phyloP scores from a whole-genome alignment of 1,140 invertebrate genomes.

The Drosophila kikkawai region DNA sequence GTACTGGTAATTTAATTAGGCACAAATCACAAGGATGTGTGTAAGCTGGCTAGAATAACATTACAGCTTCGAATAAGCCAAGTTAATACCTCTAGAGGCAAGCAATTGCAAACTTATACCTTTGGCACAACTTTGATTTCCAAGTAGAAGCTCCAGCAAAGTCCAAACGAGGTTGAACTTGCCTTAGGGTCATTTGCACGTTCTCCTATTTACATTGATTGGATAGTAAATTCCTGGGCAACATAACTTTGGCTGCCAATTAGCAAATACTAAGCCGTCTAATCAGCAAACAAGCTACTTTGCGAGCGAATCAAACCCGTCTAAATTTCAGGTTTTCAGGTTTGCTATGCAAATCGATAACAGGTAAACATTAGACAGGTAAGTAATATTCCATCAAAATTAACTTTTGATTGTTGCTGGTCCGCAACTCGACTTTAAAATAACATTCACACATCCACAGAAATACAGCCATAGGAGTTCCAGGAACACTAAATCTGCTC shows the following conservation, averaged over 20 bases:
- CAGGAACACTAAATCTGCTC: constrained; percentile 13
- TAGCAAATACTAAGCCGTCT: constrained; percentile 44
- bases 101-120: constrained; percentile 14
- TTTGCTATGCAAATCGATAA: constrained; percentile 36
- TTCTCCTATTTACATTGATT: constrained; percentile 50
- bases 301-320: constrained; percentile 32
- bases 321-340: constrained; percentile 40
- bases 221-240: constrained; percentile 31
- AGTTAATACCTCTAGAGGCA: constrained; percentile 13
- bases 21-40: constrained; percentile 10
- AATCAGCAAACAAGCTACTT: constrained; percentile 42
- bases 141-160: background rate
- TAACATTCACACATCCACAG: constrained; percentile 2
- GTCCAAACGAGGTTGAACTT: constrained; percentile 1
- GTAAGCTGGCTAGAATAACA: background rate
- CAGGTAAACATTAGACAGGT: constrained; percentile 16
- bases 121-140: constrained; percentile 1
- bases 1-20: constrained; percentile 32
- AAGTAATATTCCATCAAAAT: constrained; percentile 10
- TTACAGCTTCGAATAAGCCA: constrained; percentile 4
- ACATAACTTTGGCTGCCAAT: constrained; percentile 42
- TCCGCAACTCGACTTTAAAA: constrained; percentile 21
- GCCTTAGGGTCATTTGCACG: constrained; percentile 43
- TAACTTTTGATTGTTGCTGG: constrained; percentile 12
- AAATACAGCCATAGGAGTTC: background rate